These are phyloP conservation scores for Scaeva pyrastri DNA, from an alignment of 2,888 invertebrate genomes.

Conservation along the genomic window DNA sequence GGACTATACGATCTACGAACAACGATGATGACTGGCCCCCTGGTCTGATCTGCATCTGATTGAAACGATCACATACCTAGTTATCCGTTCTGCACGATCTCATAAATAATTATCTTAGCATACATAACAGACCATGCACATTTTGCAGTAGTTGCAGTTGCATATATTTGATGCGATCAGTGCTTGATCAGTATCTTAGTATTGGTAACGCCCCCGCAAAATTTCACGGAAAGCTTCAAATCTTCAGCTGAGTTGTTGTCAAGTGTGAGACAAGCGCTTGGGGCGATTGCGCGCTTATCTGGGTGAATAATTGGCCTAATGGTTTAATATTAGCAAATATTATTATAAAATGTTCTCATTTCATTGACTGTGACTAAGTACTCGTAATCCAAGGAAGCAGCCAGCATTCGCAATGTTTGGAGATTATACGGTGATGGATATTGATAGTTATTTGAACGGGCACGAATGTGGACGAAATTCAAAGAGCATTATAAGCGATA, in stretches of 20 bases:
- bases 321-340: slow-evolving; percentile 60
- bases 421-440: too few relatives aligned
- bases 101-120: slow-evolving; percentile 59
- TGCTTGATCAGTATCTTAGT: slow-evolving; percentile 21
- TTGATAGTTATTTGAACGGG: too few relatives aligned
- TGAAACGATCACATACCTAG: slow-evolving; percentile 58
- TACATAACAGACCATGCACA: background rate
- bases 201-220: slow-evolving; percentile 38
- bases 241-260: slow-evolving; percentile 22
- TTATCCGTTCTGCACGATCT: slow-evolving; percentile 70
- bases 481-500: too few relatives aligned
- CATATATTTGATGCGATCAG: slow-evolving; percentile 17
- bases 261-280: slow-evolving; percentile 4
- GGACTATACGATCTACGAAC: background rate
- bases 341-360: slow-evolving; percentile 41
- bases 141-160: slow-evolving; percentile 24
- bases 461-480: too few relatives aligned
- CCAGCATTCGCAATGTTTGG: too few relatives aligned
- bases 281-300: slow-evolving; percentile 10
- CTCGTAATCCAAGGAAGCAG: too few relatives aligned
- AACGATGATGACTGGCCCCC: slow-evolving; percentile 8
- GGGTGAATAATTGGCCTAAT: slow-evolving; percentile 59
- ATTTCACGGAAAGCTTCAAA: slow-evolving; percentile 39
- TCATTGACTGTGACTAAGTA: background rate
- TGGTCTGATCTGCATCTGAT: slow-evolving; percentile 48